Base-by-base conservation (phyloP, 2,888 invertebrate genomes). In the Noctua fimbriata region DNA sequence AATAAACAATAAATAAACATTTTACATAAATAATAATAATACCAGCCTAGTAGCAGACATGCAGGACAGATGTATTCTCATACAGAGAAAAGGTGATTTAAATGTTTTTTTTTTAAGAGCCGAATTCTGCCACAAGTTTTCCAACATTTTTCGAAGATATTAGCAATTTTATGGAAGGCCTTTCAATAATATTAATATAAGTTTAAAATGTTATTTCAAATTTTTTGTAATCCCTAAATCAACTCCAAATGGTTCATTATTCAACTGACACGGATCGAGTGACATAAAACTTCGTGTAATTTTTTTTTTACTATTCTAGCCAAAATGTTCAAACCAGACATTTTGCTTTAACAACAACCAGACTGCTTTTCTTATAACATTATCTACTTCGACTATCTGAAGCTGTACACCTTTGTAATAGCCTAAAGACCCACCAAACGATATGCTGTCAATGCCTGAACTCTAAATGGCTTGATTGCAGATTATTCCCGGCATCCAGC, bases 401-500 rank as follows among this genome's bases (percentile, higher is more conserved):
- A 63, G 32, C 18, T 28, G 21, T 28, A 32, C 60, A 32, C 18
- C 32, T 63, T n/a, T 32, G 44, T 65, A 16, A 28, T 49, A 70
- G 16, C 5, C 4, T 44, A 49, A 5, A 12, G 21, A 60, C 12
- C 36, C 18, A 76, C 1, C 2, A 49, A 41, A 32, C 2, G 24
- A 32, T 18, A 75, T n/a, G 18, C 24, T n/a, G 16, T 3, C 21
- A 32, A 44, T 41, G 49, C 10, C 9, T 55, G 14, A 69, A 63
- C 2, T 24, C 14, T 18, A 12, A 49, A 63, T 41, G 12, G 10
- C 21, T 69, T 74, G 14, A 18, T 87, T 88, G 0, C 89, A 96
- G 96, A 73, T 85, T 95, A 69, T 94, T 94, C 52, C 95, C 95
- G 0, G 92, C 89, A 0, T 82, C 94, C 0, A 95, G 93, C 77